These are phyloP conservation scores for Cephonodes hylas DNA, from an alignment of 2,888 invertebrate species.

Conservation along the genomic window DNA sequence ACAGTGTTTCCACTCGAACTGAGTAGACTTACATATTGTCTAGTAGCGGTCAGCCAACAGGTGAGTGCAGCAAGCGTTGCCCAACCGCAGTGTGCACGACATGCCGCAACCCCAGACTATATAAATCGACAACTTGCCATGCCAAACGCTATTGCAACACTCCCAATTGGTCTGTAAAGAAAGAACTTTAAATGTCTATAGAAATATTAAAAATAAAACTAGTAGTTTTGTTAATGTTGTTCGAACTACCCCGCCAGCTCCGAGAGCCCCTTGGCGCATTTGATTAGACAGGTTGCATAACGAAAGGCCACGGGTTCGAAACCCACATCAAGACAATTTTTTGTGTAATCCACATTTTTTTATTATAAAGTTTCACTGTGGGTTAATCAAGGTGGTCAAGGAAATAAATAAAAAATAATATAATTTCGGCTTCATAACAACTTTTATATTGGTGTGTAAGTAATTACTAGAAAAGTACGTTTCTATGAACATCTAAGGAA, in stretches of 20 bases:
- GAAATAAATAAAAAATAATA: too few species aligned
- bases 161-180: neutral
- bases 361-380: too few species aligned
- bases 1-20: neutral
- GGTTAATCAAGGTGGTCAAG: too few species aligned
- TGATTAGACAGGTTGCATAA: too few species aligned
- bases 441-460: neutral
- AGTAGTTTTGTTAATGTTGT: too few species aligned
- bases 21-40: neutral
- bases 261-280: too few species aligned
- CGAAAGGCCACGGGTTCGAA: too few species aligned
- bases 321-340: too few species aligned
- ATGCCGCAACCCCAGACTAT: neutral
- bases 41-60: neutral
- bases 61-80: neutral
- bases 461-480: neutral
- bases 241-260: too few species aligned
- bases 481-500: conserved; percentile 9
- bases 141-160: neutral
- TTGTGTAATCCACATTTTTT: too few species aligned
- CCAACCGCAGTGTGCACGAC: neutral
- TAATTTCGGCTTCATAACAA: neutral
- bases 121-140: neutral
- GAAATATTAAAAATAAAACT: too few species aligned
- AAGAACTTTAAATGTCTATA: neutral